Conservation (phyloP, 2,888 invertebrate genomes). For the Agrypnus murinus region DNA sequence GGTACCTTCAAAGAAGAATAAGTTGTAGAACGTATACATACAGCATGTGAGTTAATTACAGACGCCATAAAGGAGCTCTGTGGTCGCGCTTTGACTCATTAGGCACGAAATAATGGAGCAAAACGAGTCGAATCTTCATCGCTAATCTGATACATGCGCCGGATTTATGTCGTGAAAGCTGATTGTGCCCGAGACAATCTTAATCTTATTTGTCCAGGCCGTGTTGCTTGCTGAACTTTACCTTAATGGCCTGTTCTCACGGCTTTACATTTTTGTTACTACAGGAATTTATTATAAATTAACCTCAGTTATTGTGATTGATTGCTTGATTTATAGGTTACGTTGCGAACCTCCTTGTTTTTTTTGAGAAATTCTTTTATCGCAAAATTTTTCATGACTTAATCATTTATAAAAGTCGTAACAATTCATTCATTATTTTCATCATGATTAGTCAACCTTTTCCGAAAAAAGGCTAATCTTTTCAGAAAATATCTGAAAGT, state of each 20-base stretch:
- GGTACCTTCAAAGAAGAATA: constrained; percentile 25
- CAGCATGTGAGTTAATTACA: constrained; percentile 40
- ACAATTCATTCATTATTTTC: neutral
- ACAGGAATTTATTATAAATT: constrained; percentile 51
- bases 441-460: constrained; percentile 5
- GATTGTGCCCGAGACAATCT: constrained; percentile 53
- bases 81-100: constrained; percentile 50
- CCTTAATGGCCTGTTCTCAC: constrained; percentile 54
- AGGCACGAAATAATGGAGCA: constrained; percentile 50
- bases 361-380: neutral
- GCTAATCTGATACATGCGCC: constrained; percentile 56
- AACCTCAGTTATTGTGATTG: constrained; percentile 46
- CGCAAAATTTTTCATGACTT: neutral
- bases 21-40: constrained; percentile 31
- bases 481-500: neutral
- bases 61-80: constrained; percentile 39
- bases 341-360: neutral
- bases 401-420: neutral
- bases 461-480: too few species aligned
- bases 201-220: constrained; percentile 55
- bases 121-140: constrained; percentile 46
- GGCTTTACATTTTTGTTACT: constrained; percentile 44
- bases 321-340: constrained; percentile 46
- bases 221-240: constrained; percentile 53
- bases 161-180: constrained; percentile 58